Conservation (phyloP, 2,888 invertebrate species). For the Calameuta filiformis region DNA sequence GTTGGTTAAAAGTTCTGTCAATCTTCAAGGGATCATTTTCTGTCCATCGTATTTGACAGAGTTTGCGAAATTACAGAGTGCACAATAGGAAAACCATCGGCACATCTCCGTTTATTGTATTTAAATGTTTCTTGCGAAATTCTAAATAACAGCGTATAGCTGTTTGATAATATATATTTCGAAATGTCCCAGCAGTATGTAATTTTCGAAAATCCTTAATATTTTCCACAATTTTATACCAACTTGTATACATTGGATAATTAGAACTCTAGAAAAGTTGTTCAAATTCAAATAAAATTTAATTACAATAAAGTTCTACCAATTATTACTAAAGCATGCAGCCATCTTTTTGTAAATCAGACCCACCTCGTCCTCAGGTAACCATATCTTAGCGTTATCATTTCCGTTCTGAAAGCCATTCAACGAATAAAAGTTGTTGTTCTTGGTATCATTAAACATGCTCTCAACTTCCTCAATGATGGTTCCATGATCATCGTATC, state of each 20-base stretch:
- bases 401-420: not conserved
- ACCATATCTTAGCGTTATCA: not conserved
- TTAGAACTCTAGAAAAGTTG: not conserved
- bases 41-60: not conserved
- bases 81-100: conserved; percentile 15
- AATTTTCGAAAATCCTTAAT: not conserved
- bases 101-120: conserved; percentile 32
- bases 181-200: not conserved
- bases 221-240: not conserved
- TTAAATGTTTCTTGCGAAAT: conserved; percentile 21
- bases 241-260: not conserved
- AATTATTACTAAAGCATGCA: not conserved
- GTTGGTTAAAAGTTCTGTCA: not conserved
- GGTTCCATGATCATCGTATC: conserved; percentile 42
- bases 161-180: not conserved
- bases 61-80: conserved; percentile 5
- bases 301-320: not conserved
- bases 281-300: no score
- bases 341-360: not conserved
- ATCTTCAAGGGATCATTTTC: not conserved
- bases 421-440: conserved; percentile 50
- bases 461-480: conserved; percentile 33
- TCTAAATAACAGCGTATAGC: not conserved
- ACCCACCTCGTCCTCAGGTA: not conserved
- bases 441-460: conserved; percentile 26